Conservation (phyloP, 1,140 invertebrate species). For the Drosophila pseudoobscura region DNA sequence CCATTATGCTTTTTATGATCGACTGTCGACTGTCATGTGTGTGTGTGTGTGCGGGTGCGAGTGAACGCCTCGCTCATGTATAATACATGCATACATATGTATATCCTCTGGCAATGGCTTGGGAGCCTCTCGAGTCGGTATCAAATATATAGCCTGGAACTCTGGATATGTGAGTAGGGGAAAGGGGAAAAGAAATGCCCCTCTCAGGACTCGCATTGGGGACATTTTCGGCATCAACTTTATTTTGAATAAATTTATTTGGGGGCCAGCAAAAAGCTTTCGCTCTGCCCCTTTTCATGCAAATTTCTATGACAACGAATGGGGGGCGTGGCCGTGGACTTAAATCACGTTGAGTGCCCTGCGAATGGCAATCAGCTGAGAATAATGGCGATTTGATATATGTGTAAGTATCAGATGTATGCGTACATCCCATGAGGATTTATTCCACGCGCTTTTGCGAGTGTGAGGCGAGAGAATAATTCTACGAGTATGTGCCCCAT, state of each 20-base stretch:
- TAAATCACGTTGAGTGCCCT: slow-evolving; percentile 56
- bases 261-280: slow-evolving; percentile 13
- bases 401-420: not conserved
- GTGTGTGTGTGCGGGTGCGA: slow-evolving; percentile 10
- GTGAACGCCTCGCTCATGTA: not conserved
- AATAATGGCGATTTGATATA: slow-evolving; percentile 44
- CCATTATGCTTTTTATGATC: slow-evolving; percentile 34
- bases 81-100: slow-evolving; percentile 3
- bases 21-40: slow-evolving; percentile 12
- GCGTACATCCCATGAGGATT: no score
- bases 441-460: no score
- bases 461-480: no score
- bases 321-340: slow-evolving; percentile 36
- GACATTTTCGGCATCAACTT: slow-evolving; percentile 47
- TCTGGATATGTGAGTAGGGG: no score
- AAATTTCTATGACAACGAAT: slow-evolving; percentile 23
- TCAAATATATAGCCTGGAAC: not conserved
- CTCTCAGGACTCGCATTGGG: slow-evolving; percentile 1
- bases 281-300: slow-evolving; percentile 12
- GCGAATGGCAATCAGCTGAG: slow-evolving; percentile 55
- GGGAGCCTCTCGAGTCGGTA: not conserved
- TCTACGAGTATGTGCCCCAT: no score
- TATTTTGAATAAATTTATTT: slow-evolving; percentile 43
- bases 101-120: not conserved
- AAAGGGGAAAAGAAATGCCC: not conserved